Evolutionary conservation across 2,888 invertebrate species (phyloP).

Genomic region (Chydorus sphaericus): DNA sequence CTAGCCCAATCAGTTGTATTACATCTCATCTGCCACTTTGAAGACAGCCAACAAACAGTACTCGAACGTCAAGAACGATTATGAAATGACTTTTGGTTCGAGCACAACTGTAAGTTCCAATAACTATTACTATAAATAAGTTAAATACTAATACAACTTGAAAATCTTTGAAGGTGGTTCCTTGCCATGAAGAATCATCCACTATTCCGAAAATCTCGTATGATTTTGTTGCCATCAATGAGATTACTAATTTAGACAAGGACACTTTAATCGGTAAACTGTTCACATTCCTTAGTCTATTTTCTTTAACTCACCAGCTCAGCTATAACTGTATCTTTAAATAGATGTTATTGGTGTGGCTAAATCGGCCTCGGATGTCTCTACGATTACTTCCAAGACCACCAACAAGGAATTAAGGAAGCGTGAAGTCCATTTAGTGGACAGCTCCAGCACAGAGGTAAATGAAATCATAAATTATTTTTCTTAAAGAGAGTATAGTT

Average conservation of each 20-base stretch:
- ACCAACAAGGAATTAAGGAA: conserved; percentile 76
- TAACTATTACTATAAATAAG: background rate
- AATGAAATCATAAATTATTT: background rate
- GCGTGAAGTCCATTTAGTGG: conserved; percentile 72
- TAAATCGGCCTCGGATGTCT: conserved; percentile 52
- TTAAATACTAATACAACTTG: background rate
- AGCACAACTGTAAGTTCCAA: conserved; percentile 43
- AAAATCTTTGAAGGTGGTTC: conserved; percentile 25
- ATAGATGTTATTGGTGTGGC: conserved; percentile 81
- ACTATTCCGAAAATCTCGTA: conserved; percentile 62
- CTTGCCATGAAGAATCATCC: conserved; percentile 37
- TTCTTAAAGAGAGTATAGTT: background rate
- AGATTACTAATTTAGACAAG: conserved; percentile 48
- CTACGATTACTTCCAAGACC: conserved; percentile 51
- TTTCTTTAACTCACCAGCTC: background rate
- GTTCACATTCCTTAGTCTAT: background rate
- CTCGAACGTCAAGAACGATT: conserved; percentile 71
- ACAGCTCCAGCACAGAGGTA: conserved; percentile 60
- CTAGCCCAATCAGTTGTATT: conserved; percentile 69
- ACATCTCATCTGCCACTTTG: conserved; percentile 64
- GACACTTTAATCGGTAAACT: conserved; percentile 55
- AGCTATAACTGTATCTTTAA: background rate
- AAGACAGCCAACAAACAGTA: conserved; percentile 90
- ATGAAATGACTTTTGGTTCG: conserved; percentile 75
- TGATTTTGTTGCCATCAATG: conserved; percentile 57